Conservation (phyloP, 2,113 vertebrate species). For the Tinamus guttatus region DNA sequence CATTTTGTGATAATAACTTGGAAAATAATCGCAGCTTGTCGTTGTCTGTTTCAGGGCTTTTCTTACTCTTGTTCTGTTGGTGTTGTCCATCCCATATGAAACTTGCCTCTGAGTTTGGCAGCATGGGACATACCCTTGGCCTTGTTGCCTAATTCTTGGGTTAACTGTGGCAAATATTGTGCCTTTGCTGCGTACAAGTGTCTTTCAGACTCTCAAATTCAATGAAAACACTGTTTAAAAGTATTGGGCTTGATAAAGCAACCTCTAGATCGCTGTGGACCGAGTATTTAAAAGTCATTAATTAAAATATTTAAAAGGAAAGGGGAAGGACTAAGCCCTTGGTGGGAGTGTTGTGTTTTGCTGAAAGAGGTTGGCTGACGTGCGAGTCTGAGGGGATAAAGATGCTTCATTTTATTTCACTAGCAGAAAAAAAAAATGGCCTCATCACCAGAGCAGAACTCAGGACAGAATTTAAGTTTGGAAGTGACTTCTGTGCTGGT, state of each 20-base stretch:
- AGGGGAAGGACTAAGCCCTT: background rate
- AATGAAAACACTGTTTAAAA: background rate
- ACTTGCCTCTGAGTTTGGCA: background rate
- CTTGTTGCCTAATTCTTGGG: background rate
- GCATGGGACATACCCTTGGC: background rate
- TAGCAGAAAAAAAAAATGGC: background rate
- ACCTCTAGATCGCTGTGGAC: background rate
- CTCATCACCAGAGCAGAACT: background rate
- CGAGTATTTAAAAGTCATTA: background rate
- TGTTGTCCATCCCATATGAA: background rate
- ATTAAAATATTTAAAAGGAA: background rate
- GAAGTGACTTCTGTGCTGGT: background rate
- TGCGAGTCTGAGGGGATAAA: background rate
- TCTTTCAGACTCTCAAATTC: background rate
- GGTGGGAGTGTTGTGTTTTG: too few species aligned
- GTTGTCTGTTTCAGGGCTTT: background rate
- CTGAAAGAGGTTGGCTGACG: background rate
- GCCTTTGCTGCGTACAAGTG: background rate
- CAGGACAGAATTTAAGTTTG: background rate
- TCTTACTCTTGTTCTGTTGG: background rate
- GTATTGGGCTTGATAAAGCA: background rate
- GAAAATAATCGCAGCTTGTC: fast-evolving
- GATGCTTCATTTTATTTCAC: background rate
- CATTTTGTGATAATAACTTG: background rate
- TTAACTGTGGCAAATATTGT: background rate